Evolutionary conservation across 2,888 invertebrate genomes (phyloP).

Genomic region (Chironomus riparius): DNA sequence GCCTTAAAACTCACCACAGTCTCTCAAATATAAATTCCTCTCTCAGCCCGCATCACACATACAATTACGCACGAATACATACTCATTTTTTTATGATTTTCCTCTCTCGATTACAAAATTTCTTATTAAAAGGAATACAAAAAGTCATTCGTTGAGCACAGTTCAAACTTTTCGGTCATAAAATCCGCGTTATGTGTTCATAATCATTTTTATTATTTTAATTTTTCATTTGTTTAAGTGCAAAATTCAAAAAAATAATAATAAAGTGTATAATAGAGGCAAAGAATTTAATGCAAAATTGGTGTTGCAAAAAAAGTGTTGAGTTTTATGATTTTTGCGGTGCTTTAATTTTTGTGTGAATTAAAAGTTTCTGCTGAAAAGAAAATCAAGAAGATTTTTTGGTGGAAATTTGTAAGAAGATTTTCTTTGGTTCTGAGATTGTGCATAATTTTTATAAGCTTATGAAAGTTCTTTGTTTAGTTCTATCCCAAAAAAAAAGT

Average conservation of each 20-base stretch:
- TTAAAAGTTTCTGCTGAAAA: not conserved
- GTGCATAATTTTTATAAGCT: too few species aligned
- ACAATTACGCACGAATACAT: too few species aligned
- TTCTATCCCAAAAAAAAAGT: not conserved
- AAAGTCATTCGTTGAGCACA: not conserved
- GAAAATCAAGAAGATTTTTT: not conserved
- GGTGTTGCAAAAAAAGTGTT: not conserved
- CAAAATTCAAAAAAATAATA: not conserved
- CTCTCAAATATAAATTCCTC: too few species aligned
- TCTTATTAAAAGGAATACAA: not conserved
- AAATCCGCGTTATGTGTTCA: slow-evolving; percentile 5
- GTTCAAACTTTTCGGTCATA: not conserved
- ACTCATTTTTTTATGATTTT: too few species aligned
- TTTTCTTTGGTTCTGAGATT: too few species aligned
- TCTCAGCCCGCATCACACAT: too few species aligned
- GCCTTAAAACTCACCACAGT: too few species aligned
- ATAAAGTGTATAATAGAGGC: not conserved
- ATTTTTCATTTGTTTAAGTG: not conserved
- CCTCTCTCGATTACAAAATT: too few species aligned
- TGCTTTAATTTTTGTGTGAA: not conserved
- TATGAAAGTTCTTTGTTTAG: too few species aligned
- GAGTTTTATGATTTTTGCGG: not conserved
- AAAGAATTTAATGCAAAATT: not conserved
- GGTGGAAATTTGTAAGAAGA: too few species aligned
- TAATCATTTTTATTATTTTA: not conserved